Conservation (phyloP, 2,888 invertebrate genomes). For the Drosophila neonasuta region DNA sequence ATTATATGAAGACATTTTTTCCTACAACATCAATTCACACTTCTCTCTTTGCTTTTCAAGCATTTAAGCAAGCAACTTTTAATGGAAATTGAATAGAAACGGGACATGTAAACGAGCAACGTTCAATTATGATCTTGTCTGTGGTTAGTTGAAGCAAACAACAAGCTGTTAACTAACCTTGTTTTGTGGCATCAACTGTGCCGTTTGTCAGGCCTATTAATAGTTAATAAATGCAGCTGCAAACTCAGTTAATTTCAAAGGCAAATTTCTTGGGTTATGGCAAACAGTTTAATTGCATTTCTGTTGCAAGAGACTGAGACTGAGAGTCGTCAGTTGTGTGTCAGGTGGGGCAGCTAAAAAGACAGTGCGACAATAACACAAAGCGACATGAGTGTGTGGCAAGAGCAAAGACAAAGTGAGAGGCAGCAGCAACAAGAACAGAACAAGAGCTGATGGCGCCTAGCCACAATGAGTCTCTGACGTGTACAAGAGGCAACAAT, state of each 20-base stretch:
- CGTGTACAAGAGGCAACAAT: slow-evolving; percentile 36
- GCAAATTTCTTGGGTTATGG: slow-evolving; percentile 30
- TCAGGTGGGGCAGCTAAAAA: slow-evolving; percentile 20
- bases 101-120: not conserved
- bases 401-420: slow-evolving; percentile 16
- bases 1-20: too few relatives aligned
- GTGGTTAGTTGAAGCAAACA: not conserved
- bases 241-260: slow-evolving; percentile 11
- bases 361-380: slow-evolving; percentile 58
- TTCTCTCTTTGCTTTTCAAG: too few relatives aligned
- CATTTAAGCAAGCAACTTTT: too few relatives aligned
- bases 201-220: slow-evolving; percentile 9
- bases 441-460: slow-evolving; percentile 24
- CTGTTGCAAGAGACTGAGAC: not conserved
- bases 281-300: slow-evolving; percentile 19
- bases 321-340: slow-evolving; percentile 1
- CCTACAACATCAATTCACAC: too few relatives aligned
- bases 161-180: slow-evolving; percentile 9
- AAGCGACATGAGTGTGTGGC: slow-evolving; percentile 41
- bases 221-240: slow-evolving; percentile 13
- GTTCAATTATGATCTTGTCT: not conserved
- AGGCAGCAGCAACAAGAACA: not conserved
- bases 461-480: slow-evolving; percentile 25
- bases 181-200: not conserved
- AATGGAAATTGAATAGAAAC: not conserved